Conservation (phyloP, 2,113 vertebrate genomes). For the Myotis yumanensis region DNA sequence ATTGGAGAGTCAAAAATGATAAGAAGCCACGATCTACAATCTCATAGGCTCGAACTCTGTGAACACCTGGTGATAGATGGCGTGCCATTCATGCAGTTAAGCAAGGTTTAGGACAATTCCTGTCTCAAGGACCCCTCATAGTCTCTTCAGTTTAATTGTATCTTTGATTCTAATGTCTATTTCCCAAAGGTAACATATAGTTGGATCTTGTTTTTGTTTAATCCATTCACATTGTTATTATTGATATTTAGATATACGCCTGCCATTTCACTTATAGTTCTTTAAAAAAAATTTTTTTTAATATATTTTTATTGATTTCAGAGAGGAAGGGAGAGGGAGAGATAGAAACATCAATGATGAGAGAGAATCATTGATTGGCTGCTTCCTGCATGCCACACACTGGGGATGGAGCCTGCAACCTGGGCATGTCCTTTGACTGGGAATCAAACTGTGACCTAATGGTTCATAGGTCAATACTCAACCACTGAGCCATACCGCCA, state of each 20-base stretch:
- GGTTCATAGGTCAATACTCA: too few relatives aligned
- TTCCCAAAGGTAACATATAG: neutral
- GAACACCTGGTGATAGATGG: neutral
- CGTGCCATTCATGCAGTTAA: neutral
- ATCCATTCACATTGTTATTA: neutral
- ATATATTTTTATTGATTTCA: too few relatives aligned
- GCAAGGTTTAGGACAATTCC: neutral
- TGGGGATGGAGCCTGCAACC: too few relatives aligned
- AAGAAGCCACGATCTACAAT: neutral
- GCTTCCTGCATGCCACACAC: too few relatives aligned
- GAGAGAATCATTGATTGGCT: too few relatives aligned
- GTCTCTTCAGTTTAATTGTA: neutral
- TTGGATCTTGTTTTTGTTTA: neutral
- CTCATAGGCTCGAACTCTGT: neutral
- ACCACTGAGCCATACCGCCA: too few relatives aligned
- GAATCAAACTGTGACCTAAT: too few relatives aligned
- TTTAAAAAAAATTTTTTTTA: neutral
- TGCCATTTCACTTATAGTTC: slow-evolving; percentile 6
- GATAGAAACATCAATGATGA: too few relatives aligned
- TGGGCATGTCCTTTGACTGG: too few relatives aligned
- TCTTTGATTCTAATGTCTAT: slow-evolving; percentile 15
- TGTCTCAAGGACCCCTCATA: neutral
- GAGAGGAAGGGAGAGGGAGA: too few relatives aligned
- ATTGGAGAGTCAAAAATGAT: neutral
- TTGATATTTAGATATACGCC: neutral